These are phyloP conservation scores for Caenorhabditis tropicalis DNA, from an alignment of 1,140 invertebrate genomes.

Conservation along the genomic window DNA sequence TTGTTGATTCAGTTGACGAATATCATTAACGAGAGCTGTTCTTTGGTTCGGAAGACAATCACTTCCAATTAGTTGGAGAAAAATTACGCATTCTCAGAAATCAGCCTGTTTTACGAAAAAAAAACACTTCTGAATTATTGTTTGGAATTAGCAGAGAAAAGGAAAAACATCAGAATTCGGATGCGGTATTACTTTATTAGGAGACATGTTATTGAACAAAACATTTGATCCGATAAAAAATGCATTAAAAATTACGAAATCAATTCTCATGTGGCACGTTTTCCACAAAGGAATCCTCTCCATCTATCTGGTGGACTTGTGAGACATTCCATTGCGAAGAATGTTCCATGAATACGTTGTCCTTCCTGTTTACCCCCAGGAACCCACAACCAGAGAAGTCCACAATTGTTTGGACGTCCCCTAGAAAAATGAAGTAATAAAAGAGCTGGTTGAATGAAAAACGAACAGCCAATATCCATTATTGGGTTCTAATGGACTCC, in stretches of 20 bases:
- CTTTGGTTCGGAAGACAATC: too few relatives aligned
- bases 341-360: not conserved
- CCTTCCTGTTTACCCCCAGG: not conserved
- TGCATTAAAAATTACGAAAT: not conserved
- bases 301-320: not conserved
- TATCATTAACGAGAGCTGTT: too few relatives aligned
- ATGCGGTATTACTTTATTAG: too few relatives aligned
- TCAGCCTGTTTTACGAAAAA: too few relatives aligned
- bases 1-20: too few relatives aligned
- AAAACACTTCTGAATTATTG: too few relatives aligned
- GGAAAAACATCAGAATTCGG: too few relatives aligned
- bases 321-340: not conserved
- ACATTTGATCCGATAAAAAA: too few relatives aligned
- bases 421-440: not conserved
- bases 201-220: too few relatives aligned
- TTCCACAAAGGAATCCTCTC: not conserved
- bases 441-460: not conserved
- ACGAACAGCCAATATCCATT: not conserved
- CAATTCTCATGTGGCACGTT: not conserved
- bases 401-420: not conserved
- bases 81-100: too few relatives aligned
- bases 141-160: too few relatives aligned
- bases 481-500: not conserved
- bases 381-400: not conserved
- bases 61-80: too few relatives aligned